Conservation (phyloP, 2,888 invertebrate species). For the Tetropium fuscum region DNA sequence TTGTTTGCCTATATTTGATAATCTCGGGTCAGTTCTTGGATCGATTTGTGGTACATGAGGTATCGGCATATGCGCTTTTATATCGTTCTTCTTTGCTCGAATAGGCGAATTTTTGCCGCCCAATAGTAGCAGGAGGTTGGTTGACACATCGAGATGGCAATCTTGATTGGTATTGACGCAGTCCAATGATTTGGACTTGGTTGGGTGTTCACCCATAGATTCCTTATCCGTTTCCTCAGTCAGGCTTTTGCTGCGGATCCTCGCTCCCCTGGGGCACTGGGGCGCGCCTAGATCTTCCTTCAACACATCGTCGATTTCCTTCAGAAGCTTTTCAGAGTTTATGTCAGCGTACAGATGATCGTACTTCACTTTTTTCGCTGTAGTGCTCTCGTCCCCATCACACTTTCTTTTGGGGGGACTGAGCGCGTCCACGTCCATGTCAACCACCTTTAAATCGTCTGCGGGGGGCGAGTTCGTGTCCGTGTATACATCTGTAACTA, state of each 20-base stretch:
- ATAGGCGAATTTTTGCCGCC: background rate
- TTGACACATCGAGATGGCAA: background rate
- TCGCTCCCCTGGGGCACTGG: background rate
- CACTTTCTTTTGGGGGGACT: background rate
- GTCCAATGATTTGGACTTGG: no score
- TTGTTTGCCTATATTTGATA: no score
- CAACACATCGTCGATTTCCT: conserved; percentile 10
- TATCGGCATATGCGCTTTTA: no score
- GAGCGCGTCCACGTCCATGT: conserved; percentile 13
- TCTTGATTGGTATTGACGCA: background rate
- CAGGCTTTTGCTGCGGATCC: conserved; percentile 7
- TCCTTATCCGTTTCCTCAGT: background rate
- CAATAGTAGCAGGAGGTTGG: conserved; percentile 3
- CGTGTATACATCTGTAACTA: conserved; percentile 14
- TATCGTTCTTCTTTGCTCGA: no score
- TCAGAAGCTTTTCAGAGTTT: conserved; percentile 12
- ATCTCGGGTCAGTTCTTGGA: no score
- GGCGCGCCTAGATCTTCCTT: background rate
- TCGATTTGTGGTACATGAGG: no score
- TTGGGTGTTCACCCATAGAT: background rate
- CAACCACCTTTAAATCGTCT: conserved; percentile 18
- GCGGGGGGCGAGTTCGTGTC: background rate
- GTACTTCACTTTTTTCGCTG: background rate
- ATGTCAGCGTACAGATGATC: conserved; percentile 8
- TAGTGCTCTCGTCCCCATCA: background rate